Percentiles rank a stretch among this genome's conserved stretches.
These are phyloP conservation scores for Montipora foliosa DNA, from an alignment of 64 coral and sea anemone genomes.

Conservation along the genomic window DNA sequence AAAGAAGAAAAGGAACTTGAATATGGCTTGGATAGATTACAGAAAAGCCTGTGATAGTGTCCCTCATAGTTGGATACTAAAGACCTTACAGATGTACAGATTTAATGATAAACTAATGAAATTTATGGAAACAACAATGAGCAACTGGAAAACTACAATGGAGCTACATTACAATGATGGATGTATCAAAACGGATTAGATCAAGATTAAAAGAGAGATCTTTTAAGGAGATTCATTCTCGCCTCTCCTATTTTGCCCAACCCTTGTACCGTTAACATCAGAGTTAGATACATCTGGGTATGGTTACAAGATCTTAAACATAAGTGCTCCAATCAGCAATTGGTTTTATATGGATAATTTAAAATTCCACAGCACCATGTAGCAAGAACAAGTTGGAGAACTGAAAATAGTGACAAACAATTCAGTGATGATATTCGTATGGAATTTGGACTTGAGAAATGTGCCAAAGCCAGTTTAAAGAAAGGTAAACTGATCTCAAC, in stretches of 20 bases:
- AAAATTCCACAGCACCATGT: no score
- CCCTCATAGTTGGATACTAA: conserved; percentile 5
- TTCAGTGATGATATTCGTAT: no score
- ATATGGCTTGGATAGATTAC: background rate
- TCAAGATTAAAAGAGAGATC: no score
- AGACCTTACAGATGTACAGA: background rate
- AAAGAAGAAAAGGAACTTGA: conserved; percentile 15
- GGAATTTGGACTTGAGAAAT: no score
- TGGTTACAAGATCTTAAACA: conserved; percentile 44
- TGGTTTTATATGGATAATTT: background rate
- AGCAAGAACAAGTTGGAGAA: no score
- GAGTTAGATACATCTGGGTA: conserved; percentile 10
- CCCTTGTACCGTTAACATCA: conserved; percentile 21
- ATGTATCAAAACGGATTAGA: no score
- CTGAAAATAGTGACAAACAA: no score
- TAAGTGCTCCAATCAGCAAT: conserved; percentile 37
- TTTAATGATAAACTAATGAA: no score
- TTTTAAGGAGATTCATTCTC: no score
- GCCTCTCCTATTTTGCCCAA: no score
- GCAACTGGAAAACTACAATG: conserved; percentile 13
- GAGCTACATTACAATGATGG: background rate
- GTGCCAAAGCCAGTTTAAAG: no score
- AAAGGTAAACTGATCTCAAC: no score
- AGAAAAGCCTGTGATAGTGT: background rate
- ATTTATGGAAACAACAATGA: background rate